Evolutionary conservation across 1,140 invertebrate genomes (phyloP), one percentile per base, ranked within the genome.

Genomic region (Formica exsecta): DNA sequence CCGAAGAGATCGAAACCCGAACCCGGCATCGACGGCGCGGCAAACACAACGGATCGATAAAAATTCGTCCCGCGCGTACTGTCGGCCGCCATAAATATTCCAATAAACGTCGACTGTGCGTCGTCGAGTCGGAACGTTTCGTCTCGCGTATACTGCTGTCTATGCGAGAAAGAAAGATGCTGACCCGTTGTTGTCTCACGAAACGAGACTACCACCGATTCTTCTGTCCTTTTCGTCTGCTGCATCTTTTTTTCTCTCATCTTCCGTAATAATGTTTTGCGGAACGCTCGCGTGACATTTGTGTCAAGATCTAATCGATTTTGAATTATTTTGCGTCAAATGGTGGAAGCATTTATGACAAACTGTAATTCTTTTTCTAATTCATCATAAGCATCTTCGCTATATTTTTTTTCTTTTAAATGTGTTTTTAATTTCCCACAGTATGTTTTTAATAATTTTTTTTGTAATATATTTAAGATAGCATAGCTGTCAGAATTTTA

Each of bases 41-140:
- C 79, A 74, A 57, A 87, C 89, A 93, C 91, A 92, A 93, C 92
- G 92, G 92, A 94, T 93, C 93, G 91, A 94, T 94, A 93, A 92
- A 93, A 94, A 93, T 94, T 92, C 92, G 91, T 92, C 91, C 89
- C 87, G 88, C 48, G 48, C 48, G 0, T 89, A 89, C 88, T 84
- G 83, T 90, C 89, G 87, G 80, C 87, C 90, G 87, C 80, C 92
- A 92, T 93, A 94, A 93, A 94, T 93, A 92, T 94, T 92, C 89
- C 93, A 92, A 92, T 92, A 91, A 93, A 92, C 89, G 89, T 92
- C 90, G 85, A 79, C 80, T 81, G 70, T 90, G 87, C 86, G 88
- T 90, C 89, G 88, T 90, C 89, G 83, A 59, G 57, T 38, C 57
- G 80, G 51, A 83, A 70, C 75, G 65, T 90, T 87, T 88, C 75